phyloP scores from a whole-genome alignment of 2,113 vertebrate species.

The Brachyhypopomus occidentalis region DNA sequence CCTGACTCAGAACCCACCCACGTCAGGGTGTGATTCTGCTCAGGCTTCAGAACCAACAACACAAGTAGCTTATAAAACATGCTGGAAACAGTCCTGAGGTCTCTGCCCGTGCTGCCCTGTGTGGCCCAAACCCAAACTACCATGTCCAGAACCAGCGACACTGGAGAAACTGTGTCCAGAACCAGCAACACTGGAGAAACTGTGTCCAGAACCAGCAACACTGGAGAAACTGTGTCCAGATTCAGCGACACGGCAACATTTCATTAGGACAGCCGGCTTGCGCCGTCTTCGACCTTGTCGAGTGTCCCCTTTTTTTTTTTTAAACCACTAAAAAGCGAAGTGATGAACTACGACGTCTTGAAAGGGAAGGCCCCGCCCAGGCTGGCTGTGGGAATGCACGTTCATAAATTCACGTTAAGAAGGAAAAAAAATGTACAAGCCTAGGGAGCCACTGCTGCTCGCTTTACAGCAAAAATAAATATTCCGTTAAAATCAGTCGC shows the following conservation, averaged over 20 bases:
- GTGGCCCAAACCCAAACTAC: no score
- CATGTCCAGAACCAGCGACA: no score
- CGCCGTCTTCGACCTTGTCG: no score
- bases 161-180: no score
- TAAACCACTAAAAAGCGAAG: no score
- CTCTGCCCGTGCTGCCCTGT: not conserved
- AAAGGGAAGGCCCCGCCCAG: not conserved
- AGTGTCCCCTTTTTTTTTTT: no score
- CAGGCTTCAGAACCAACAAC: not conserved
- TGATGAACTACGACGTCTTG: no score
- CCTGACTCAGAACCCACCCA: not conserved
- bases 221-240: no score
- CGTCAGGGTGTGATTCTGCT: not conserved
- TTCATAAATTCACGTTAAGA: conserved; percentile 20
- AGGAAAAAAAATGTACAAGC: conserved; percentile 29
- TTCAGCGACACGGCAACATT: no score
- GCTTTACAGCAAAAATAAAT: conserved; percentile 29
- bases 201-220: no score
- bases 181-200: no score
- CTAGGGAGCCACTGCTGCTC: not conserved
- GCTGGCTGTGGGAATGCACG: conserved; percentile 3
- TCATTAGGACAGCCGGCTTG: no score
- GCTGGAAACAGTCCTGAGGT: not conserved
- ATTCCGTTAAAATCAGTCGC: conserved; percentile 41
- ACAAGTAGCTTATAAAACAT: not conserved